These are phyloP conservation scores for Sciurus carolinensis DNA, from an alignment of 2,797 vertebrate genomes.

Conservation along the genomic window DNA sequence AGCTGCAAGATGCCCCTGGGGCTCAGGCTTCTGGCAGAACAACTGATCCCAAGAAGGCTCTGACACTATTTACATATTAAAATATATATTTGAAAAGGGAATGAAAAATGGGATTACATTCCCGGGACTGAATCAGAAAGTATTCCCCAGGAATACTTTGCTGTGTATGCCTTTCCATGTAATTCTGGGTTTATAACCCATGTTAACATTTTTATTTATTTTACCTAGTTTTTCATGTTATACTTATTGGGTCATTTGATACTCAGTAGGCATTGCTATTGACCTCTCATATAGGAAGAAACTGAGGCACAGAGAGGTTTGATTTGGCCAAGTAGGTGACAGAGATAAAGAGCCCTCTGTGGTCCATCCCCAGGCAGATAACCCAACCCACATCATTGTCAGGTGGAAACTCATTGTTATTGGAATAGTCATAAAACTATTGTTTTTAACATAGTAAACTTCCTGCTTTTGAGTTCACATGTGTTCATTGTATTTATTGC, in stretches of 20 bases:
- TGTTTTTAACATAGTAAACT: background rate
- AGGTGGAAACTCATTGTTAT: background rate
- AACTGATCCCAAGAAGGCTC: background rate
- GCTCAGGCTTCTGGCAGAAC: background rate
- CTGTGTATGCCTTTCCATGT: background rate
- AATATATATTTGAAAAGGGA: background rate
- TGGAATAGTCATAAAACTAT: background rate
- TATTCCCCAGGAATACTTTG: background rate
- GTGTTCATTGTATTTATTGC: background rate
- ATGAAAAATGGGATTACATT: constrained; percentile 6
- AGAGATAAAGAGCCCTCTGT: background rate
- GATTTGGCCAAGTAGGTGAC: background rate
- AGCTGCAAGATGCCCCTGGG: background rate
- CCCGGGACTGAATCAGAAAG: background rate
- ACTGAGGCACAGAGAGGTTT: background rate
- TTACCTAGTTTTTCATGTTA: background rate
- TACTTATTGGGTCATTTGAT: background rate
- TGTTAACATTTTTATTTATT: background rate
- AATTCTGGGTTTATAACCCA: background rate
- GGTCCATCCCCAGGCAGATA: background rate
- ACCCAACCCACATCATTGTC: background rate
- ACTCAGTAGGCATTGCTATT: background rate
- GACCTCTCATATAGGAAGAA: background rate
- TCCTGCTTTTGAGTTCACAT: background rate
- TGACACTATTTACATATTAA: background rate